These are phyloP conservation scores for Alligator sinensis DNA, from an alignment of 2,113 vertebrate genomes.

Conservation along the genomic window DNA sequence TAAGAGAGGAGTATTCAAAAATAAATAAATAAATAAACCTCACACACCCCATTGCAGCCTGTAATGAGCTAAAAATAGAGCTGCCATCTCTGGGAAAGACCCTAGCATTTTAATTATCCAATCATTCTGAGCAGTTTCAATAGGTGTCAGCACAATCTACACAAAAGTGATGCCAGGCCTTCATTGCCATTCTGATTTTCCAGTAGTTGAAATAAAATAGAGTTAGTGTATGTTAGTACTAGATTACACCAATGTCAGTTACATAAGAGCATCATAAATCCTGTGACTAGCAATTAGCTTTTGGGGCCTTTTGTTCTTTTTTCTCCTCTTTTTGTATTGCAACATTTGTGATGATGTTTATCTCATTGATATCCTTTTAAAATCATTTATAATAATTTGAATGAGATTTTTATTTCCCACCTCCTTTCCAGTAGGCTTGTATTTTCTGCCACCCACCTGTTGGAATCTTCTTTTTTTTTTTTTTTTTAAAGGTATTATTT, in stretches of 20 bases:
- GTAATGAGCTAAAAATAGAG: conserved; percentile 54
- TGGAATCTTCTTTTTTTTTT: background rate
- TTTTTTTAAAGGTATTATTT: background rate
- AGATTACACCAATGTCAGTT: background rate
- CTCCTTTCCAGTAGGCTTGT: background rate
- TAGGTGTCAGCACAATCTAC: background rate
- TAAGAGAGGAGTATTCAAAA: conserved; percentile 34
- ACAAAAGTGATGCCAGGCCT: background rate
- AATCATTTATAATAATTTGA: background rate
- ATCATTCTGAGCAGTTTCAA: background rate
- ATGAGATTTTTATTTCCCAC: background rate
- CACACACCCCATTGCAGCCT: background rate
- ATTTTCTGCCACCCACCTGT: background rate
- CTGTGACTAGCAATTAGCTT: background rate
- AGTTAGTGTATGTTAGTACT: background rate
- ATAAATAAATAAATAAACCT: background rate
- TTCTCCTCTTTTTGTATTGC: background rate
- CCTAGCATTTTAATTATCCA: conserved; percentile 46
- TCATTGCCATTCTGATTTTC: background rate
- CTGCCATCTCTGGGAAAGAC: conserved; percentile 57
- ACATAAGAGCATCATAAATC: background rate
- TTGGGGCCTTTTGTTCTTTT: background rate
- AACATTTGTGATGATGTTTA: background rate
- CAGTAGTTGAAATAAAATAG: conserved; percentile 39
- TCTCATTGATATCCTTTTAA: background rate